phyloP scores from a whole-genome alignment of 2,888 invertebrate genomes.

The Volucella inanis region DNA sequence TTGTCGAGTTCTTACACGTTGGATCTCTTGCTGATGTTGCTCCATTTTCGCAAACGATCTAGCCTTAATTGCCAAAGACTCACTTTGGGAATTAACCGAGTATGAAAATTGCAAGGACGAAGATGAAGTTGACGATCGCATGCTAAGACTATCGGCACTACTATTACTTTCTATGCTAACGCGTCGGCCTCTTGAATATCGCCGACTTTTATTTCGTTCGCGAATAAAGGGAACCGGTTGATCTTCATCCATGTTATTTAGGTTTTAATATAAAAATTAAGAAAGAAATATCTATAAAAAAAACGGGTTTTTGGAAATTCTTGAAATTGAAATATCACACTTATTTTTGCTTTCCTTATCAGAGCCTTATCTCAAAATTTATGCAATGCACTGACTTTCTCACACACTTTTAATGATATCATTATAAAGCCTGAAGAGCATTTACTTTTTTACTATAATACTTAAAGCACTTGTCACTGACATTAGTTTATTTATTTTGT shows the following conservation, averaged over 20 bases:
- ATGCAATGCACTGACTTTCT: too few relatives aligned
- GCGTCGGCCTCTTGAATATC: slow-evolving; percentile 67
- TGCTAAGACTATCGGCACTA: slow-evolving; percentile 55
- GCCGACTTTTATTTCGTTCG: slow-evolving; percentile 64
- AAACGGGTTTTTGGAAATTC: too few relatives aligned
- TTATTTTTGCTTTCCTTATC: too few relatives aligned
- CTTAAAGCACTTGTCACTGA: too few relatives aligned
- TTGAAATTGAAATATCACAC: too few relatives aligned
- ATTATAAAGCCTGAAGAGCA: too few relatives aligned
- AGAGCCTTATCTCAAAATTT: too few relatives aligned
- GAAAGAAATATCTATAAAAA: too few relatives aligned
- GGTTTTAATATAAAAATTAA: too few relatives aligned
- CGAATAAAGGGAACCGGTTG: slow-evolving; percentile 63
- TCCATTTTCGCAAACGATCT: slow-evolving; percentile 79
- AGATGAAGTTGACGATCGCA: slow-evolving; percentile 71
- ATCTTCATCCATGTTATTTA: slow-evolving; percentile 57
- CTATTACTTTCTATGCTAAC: slow-evolving; percentile 72
- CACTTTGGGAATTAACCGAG: slow-evolving; percentile 81
- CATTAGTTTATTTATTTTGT: too few relatives aligned
- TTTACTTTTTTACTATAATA: too few relatives aligned
- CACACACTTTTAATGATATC: too few relatives aligned
- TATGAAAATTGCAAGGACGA: slow-evolving; percentile 79
- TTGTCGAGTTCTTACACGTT: slow-evolving; percentile 32
- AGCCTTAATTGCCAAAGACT: slow-evolving; percentile 78
- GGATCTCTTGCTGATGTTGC: slow-evolving; percentile 49